Evolutionary conservation across 2,797 vertebrate species (phyloP).

Genomic region (Acrossocheilus fasciatus): DNA sequence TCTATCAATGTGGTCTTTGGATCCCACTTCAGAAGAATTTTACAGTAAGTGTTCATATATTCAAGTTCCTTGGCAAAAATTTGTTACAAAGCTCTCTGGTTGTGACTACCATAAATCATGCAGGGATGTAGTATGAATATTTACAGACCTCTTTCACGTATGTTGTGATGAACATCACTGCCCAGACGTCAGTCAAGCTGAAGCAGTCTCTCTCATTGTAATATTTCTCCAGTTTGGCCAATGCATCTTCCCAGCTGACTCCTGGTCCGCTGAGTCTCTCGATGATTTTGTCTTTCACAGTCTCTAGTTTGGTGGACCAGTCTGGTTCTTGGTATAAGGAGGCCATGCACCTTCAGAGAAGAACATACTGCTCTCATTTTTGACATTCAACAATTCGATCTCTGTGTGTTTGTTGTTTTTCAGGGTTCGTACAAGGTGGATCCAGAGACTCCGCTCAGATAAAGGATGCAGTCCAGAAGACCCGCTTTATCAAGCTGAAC

Average conservation of each 20-base stretch:
- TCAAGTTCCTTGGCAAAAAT: no score
- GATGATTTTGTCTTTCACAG: slow-evolving; percentile 21
- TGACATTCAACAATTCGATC: no score
- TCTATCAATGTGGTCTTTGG: no score
- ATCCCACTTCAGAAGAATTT: no score
- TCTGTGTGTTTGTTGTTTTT: no score
- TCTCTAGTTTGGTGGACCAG: slow-evolving; percentile 44
- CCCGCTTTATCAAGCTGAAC: slow-evolving; percentile 41
- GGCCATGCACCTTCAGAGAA: no score
- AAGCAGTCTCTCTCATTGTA: slow-evolving; percentile 3
- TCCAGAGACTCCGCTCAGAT: slow-evolving; percentile 59
- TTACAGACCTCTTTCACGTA: slow-evolving; percentile 45
- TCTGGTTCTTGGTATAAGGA: neutral
- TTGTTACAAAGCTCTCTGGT: no score
- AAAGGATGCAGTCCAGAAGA: slow-evolving; percentile 51
- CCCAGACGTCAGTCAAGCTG: slow-evolving; percentile 48
- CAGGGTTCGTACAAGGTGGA: slow-evolving; percentile 53
- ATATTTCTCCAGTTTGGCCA: slow-evolving; percentile 7
- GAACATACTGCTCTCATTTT: no score
- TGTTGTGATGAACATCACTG: neutral
- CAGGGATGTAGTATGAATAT: no score
- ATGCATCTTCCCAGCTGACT: neutral
- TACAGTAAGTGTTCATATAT: no score
- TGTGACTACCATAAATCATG: no score
- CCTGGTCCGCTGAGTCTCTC: neutral